Percentiles rank a stretch among this genome's conserved stretches.
phyloP scores from a whole-genome alignment of 2,797 vertebrate species.

The Myotis pilosus region DNA sequence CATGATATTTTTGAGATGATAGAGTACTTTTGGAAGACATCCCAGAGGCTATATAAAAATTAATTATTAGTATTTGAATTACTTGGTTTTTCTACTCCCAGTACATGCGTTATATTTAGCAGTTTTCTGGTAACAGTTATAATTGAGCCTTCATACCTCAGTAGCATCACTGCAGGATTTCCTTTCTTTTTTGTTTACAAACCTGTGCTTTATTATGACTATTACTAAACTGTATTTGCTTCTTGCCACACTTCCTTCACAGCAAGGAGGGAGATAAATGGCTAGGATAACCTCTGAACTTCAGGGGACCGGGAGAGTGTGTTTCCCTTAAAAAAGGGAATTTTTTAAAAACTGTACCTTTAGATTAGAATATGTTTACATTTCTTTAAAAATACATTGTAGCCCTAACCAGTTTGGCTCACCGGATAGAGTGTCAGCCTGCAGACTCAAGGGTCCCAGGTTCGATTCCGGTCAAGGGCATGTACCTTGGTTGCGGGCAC shows the following conservation, averaged over 20 bases:
- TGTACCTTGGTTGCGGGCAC: too few relatives aligned
- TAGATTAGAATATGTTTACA: not conserved
- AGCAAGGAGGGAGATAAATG: not conserved
- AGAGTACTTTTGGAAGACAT: not conserved
- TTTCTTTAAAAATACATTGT: constrained; percentile 18
- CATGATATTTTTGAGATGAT: constrained; percentile 31
- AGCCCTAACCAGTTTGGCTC: too few relatives aligned
- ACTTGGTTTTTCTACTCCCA: not conserved
- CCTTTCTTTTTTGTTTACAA: constrained; percentile 19
- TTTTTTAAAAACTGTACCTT: not conserved
- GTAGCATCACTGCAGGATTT: not conserved
- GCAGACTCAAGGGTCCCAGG: too few relatives aligned
- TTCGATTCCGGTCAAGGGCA: too few relatives aligned
- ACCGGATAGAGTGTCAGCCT: too few relatives aligned
- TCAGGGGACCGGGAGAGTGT: rapidly evolving
- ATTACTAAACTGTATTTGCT: not conserved
- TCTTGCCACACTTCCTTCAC: not conserved
- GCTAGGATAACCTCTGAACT: not conserved
- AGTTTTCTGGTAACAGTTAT: not conserved
- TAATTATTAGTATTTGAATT: constrained; percentile 24
- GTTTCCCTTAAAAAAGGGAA: not conserved
- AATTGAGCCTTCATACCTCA: not conserved
- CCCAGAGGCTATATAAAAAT: constrained; percentile 38
- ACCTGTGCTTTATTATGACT: not conserved
- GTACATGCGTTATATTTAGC: not conserved